Evolutionary conservation across 2,888 invertebrate genomes (phyloP), one percentile per base, ranked within the genome.

Genomic region (Apodemia hepburni): DNA sequence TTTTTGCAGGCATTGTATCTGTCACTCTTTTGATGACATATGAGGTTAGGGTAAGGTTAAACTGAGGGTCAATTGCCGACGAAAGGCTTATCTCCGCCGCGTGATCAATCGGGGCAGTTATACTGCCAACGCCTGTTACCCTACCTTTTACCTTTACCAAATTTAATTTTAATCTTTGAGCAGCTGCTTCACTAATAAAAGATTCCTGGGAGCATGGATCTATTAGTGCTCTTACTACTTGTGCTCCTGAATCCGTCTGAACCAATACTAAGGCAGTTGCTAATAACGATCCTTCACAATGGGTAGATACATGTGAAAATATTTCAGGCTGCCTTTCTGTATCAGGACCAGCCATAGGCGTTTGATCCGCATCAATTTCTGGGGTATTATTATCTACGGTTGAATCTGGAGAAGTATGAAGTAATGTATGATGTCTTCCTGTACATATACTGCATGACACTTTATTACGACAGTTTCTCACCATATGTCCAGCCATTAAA

Each of bases 71-170:
- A n/a, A 64, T 51, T 2, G 54, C 38, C 47, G 71, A 70, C 33
- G 66, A 47, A 12, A 72, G 1, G 9, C n/a, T 4, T 2, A 71
- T 17, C 17, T 57, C 51, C 12, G 70, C 67, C 59, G 61, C 65
- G 51, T 62, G 8, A 29, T 70, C 72, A 15, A 64, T 65, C 29
- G 60, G 61, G 5, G 59, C 58, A 51, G 65, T 47, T 51, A 65
- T 64, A 9, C 69, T 66, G 6, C 69, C 71, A 12, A 74, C 15
- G 9, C 71, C 71, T 51, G 71, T 68, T 42, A 72, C 67, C 27
- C 42, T 11, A 58, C 70, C 68, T 60, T 59, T 69, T 7, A 70
- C 63, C 18, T 51, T 27, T n/a, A 22, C 58, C 11, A 66, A 63
- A 18, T 66, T 69, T 8, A 68, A 58, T 9, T 68, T 66, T n/a